phyloP scores from a whole-genome alignment of 2,888 invertebrate genomes.

The Cantharis lateralis region DNA sequence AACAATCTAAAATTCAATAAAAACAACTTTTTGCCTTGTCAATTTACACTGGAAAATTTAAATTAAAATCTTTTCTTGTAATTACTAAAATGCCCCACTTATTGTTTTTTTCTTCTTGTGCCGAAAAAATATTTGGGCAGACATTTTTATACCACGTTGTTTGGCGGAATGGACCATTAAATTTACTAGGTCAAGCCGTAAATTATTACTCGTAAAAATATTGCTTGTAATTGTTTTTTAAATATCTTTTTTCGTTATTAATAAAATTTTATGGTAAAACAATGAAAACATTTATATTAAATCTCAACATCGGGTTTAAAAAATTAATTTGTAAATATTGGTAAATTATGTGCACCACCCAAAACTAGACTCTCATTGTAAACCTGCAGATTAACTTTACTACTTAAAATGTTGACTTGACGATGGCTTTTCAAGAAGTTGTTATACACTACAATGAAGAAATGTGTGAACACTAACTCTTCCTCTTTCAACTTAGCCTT shows the following conservation, averaged over 20 bases:
- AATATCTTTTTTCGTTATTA: background rate
- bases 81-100: background rate
- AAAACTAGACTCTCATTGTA: background rate
- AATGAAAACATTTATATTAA: background rate
- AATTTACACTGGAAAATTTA: background rate
- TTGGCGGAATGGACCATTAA: constrained; percentile 8
- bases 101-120: background rate
- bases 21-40: background rate
- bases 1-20: background rate
- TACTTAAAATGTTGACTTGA: background rate
- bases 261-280: background rate
- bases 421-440: background rate
- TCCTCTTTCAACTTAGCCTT: background rate
- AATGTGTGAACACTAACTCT: background rate
- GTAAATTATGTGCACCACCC: background rate
- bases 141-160: background rate
- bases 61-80: background rate
- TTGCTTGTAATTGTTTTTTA: constrained; percentile 5
- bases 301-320: background rate
- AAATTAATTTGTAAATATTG: background rate
- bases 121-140: background rate
- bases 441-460: background rate
- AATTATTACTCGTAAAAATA: constrained; percentile 9
- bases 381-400: background rate
- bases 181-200: constrained; percentile 9